Conservation (phyloP, 1,140 invertebrate genomes). For the Trichonephila clavata region DNA sequence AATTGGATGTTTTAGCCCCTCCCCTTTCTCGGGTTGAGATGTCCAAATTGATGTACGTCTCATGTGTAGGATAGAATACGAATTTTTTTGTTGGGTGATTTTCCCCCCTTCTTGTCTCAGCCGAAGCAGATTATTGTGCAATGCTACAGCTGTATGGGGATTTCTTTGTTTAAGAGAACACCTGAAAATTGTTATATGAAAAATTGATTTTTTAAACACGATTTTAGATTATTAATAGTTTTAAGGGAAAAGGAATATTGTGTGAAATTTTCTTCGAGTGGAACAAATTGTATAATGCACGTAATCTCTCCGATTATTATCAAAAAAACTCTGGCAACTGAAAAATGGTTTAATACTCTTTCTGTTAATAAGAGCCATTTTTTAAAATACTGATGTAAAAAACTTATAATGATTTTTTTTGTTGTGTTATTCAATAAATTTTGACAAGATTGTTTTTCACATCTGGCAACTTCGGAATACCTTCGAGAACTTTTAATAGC, state of each 20-base stretch:
- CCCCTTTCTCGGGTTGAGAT: conserved; percentile 33
- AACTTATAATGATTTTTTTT: no score
- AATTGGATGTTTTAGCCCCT: not conserved
- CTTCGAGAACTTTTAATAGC: no score
- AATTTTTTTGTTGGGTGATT: not conserved
- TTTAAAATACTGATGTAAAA: no score
- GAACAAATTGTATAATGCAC: not conserved
- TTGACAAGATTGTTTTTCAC: no score
- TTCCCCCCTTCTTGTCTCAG: not conserved
- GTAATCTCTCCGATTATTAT: not conserved
- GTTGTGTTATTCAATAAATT: no score
- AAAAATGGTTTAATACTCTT: no score
- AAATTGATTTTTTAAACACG: conserved; percentile 25
- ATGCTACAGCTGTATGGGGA: not conserved
- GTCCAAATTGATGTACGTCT: conserved; percentile 26
- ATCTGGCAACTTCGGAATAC: no score
- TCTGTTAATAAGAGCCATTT: no score
- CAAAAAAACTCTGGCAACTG: no score
- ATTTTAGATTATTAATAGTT: not conserved
- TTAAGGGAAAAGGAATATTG: not conserved
- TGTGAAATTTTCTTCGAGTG: not conserved
- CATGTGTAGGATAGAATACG: not conserved
- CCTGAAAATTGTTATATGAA: not conserved
- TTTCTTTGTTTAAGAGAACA: not conserved
- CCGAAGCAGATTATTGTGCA: not conserved